Base-by-base conservation (phyloP, 1,140 invertebrate genomes). In the Macrobrachium nipponense region DNA sequence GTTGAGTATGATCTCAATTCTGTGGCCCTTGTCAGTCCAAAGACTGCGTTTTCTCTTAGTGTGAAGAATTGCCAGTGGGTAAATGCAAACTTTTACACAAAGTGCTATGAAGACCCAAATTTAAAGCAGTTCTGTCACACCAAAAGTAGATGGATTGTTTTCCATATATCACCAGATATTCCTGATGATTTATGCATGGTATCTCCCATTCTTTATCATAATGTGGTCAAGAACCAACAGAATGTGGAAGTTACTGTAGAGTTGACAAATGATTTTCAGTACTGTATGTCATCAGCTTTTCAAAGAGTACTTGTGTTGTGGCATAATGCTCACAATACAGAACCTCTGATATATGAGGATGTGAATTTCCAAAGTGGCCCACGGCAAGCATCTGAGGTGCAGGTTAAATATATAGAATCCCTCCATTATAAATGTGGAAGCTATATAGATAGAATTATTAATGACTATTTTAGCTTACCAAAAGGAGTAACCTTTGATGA, bases 1-100 rank as follows among this genome's bases (percentile, higher is more conserved):
- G 61, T 62, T 64, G 84, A 86, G 64, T 66, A 61, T 72, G 84
- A 86, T 68, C 12, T 86, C 15, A 86, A 86, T 75, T 64, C 84
- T 73, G 64, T 64, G 68, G 84, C 72, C 23, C 18, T 86, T 62
- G 36, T 86, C 2, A 86, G 59, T 80, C 18, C 59, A n/a, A 86
- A 64, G 73, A 70, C 18, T 43, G 76, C 77, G 23, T 12, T 86
- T 51, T 20, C 18, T 43, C 70, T 72, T 62, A 78, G 62, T n/a
- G 23, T 86, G 8, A 72, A 23, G 58, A 61, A 61, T 86, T 77
- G 77, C 20, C 66, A 86, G 60, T 86, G 84, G 84, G 51, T 80
- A 17, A 64, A 73, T 61, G 78, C 62, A 14, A 17, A 73, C 58
- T 80, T 62, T 17, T 18, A n/a, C 59, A 17, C 66, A 23, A 59